Evolutionary conservation across 1,140 invertebrate genomes (phyloP).

Genomic region (Camponotus floridanus): DNA sequence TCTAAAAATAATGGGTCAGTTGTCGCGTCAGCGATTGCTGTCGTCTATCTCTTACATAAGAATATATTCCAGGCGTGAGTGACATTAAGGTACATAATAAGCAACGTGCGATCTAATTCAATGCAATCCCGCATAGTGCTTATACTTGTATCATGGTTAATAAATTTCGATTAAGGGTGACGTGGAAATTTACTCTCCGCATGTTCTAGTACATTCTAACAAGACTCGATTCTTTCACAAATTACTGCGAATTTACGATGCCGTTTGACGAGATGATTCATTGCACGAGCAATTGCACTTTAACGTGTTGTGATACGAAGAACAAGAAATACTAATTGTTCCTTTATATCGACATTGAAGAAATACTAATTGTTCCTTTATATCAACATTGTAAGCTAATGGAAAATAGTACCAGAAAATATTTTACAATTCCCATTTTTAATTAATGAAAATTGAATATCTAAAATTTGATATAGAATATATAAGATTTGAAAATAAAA

Average conservation of each 20-base stretch:
- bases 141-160: slow-evolving; percentile 32
- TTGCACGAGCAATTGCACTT: neutral
- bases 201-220: slow-evolving; percentile 3
- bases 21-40: neutral
- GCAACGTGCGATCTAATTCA: slow-evolving; percentile 29
- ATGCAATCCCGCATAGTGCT: slow-evolving; percentile 11
- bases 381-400: neutral
- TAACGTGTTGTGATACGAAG: neutral
- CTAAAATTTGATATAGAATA: neutral
- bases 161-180: slow-evolving; percentile 52
- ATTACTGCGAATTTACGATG: slow-evolving; percentile 33
- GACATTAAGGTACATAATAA: slow-evolving; percentile 48
- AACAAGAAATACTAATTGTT: neutral
- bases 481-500: neutral
- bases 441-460: neutral
- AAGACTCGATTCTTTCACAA: slow-evolving; percentile 41
- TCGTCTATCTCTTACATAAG: slow-evolving; percentile 4
- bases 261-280: slow-evolving; percentile 12
- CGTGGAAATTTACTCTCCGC: slow-evolving; percentile 49
- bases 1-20: slow-evolving; percentile 28
- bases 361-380: neutral
- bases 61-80: slow-evolving; percentile 6
- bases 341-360: neutral
- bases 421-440: neutral
- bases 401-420: neutral